Base-by-base conservation (phyloP, 1,140 invertebrate species). In the Drosophila parvula region DNA sequence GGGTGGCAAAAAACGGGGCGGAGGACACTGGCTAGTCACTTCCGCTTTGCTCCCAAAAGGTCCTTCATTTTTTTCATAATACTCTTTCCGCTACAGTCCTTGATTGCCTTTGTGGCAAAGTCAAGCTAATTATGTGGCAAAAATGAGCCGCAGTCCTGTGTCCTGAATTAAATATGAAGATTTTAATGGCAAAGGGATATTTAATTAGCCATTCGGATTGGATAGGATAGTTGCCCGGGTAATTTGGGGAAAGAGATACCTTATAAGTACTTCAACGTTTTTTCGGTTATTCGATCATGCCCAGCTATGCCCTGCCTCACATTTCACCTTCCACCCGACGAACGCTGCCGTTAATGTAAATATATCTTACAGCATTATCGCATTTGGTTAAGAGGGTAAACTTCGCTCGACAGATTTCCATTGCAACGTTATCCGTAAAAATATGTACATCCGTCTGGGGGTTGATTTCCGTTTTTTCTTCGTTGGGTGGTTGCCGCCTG, bases 91-190 rank as follows among this genome's bases (percentile, higher is more conserved):
- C 53, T 53, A 67, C 48, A 47, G 65, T 64, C 59, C 67, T 62
- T 84, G 81, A 85, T 85, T 85, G 81, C 81, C 68, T 76, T 83
- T 76, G 80, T 65, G 70, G 22, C 22, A 38, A 44, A 22, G 45
- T 43, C 38, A 18, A 73, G 41, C 56, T 60, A 45, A 59, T 71
- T 71, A 71, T 18, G 10, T 18, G 36, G 38, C 38, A n/a, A 12
- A 64, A 65, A 30, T 22, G 38, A 30, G 34, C 3, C n/a, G 40
- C n/a, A 9, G n/a, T 30, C 30, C n/a, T 14, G n/a, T 18, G 22
- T 22, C 18, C 43, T 44, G 18, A 58, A 30, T 6, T 27, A 61
- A 41, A 61, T 60, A 59, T 32, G 38, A 30, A 32, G 38, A 43
- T 22, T 59, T 59, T 22, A 40, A 30, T 7, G 5, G 14, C 30